Conservation (phyloP, 2,888 invertebrate genomes). For the Chrysina gloriosa region DNA sequence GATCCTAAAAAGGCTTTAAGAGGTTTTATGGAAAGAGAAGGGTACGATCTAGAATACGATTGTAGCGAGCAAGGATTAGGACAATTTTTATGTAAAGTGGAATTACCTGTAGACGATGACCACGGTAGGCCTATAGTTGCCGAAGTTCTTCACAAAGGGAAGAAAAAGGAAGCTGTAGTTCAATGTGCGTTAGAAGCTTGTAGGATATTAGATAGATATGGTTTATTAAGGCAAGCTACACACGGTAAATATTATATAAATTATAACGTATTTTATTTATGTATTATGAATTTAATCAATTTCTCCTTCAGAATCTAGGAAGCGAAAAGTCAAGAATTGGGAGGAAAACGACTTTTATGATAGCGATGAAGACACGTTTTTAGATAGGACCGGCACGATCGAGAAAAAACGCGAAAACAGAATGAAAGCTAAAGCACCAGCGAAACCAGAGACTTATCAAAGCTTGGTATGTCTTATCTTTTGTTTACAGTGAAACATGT, state of each 20-base stretch:
- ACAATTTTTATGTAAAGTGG: slow-evolving; percentile 86
- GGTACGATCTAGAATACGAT: slow-evolving; percentile 86
- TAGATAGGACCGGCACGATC: slow-evolving; percentile 93
- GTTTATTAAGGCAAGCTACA: slow-evolving; percentile 85
- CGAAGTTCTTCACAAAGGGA: slow-evolving; percentile 88
- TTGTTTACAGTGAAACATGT: too few species aligned
- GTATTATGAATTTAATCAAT: slow-evolving; percentile 19
- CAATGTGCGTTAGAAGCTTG: slow-evolving; percentile 97
- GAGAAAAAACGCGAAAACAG: slow-evolving; percentile 86
- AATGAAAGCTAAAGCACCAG: slow-evolving; percentile 75
- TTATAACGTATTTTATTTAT: not conserved
- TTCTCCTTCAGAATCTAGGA: slow-evolving; percentile 76
- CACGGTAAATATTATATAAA: slow-evolving; percentile 74
- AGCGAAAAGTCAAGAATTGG: slow-evolving; percentile 82
- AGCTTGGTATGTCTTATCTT: slow-evolving; percentile 67
- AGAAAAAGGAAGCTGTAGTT: slow-evolving; percentile 93
- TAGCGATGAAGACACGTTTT: slow-evolving; percentile 94
- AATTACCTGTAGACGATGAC: slow-evolving; percentile 83
- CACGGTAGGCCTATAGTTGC: slow-evolving; percentile 82
- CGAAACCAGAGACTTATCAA: slow-evolving; percentile 73
- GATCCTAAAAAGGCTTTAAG: slow-evolving; percentile 96
- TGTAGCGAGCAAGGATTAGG: slow-evolving; percentile 88
- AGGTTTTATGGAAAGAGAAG: slow-evolving; percentile 95
- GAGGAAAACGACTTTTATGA: slow-evolving; percentile 92
- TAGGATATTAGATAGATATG: slow-evolving; percentile 87